Conservation (phyloP, 2,888 invertebrate genomes). For the Phasia obesa region DNA sequence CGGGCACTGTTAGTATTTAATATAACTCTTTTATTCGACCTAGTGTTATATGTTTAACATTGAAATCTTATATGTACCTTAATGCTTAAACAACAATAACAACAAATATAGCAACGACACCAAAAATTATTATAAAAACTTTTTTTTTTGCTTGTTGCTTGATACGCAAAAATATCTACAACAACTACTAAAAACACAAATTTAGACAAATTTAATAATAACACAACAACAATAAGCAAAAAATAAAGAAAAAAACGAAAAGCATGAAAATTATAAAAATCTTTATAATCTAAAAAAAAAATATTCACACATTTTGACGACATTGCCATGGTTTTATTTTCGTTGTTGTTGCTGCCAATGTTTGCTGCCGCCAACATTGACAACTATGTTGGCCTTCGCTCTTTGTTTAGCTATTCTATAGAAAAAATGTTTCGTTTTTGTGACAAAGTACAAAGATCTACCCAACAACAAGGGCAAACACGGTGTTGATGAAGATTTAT, state of each 20-base stretch:
- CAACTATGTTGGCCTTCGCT: slow-evolving; percentile 59
- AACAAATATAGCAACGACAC: not conserved
- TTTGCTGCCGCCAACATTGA: slow-evolving; percentile 48
- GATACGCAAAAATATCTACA: slow-evolving; percentile 22
- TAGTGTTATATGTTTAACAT: not conserved
- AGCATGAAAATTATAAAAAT: slow-evolving; percentile 5
- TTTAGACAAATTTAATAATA: slow-evolving; percentile 15
- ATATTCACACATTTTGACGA: slow-evolving; percentile 6
- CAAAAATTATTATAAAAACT: not conserved
- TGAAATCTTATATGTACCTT: slow-evolving; percentile 6
- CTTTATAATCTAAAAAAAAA: slow-evolving; percentile 23
- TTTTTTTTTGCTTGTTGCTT: slow-evolving; percentile 14
- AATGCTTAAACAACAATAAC: slow-evolving; percentile 22
- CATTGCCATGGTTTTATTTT: slow-evolving; percentile 18
- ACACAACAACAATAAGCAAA: slow-evolving; percentile 36
- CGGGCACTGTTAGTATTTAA: no score
- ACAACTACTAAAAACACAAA: not conserved
- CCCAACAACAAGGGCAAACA: slow-evolving; percentile 9
- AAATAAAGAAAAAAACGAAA: slow-evolving; percentile 6
- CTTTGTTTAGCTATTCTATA: slow-evolving; percentile 42
- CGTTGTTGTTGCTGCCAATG: slow-evolving; percentile 29
- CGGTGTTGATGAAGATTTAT: slow-evolving; percentile 21
- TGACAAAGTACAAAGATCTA: slow-evolving; percentile 4
- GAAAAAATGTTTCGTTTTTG: slow-evolving; percentile 30
- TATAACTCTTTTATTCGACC: not conserved